Conservation (phyloP, 2,888 invertebrate genomes). For the Desoria tigrina region DNA sequence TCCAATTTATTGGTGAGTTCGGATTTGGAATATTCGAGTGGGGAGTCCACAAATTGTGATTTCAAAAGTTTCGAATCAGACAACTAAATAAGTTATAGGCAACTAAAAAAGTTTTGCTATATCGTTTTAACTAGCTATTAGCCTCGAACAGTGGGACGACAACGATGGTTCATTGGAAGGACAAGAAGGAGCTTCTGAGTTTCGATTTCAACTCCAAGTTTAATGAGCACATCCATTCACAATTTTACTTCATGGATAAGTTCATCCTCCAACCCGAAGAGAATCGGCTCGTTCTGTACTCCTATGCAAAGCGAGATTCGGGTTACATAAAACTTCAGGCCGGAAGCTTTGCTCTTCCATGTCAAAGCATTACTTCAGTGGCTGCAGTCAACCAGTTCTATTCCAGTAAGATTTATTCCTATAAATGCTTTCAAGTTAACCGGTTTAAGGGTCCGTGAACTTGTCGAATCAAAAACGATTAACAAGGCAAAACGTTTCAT, state of each 20-base stretch:
- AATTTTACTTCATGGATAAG: conserved; percentile 53
- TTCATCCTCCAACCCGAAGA: conserved; percentile 51
- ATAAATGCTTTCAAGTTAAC: background rate
- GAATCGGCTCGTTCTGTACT: conserved; percentile 46
- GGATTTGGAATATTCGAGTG: background rate
- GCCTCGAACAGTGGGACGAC: conserved; percentile 45
- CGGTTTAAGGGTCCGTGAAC: too few species aligned
- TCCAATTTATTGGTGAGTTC: conserved; percentile 1
- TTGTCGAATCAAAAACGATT: too few species aligned
- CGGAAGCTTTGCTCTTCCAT: conserved; percentile 38
- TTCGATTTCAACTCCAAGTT: conserved; percentile 47
- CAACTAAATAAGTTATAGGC: too few species aligned
- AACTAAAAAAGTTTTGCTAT: background rate
- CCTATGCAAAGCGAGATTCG: conserved; percentile 37
- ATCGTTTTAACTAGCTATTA: conserved; percentile 27
- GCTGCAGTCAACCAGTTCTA: conserved; percentile 51
- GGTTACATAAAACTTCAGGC: conserved; percentile 43
- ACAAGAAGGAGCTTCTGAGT: conserved; percentile 32
- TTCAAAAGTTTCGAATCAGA: too few species aligned
- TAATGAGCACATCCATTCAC: conserved; percentile 48
- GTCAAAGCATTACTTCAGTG: conserved; percentile 48
- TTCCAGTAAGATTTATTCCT: conserved; percentile 40
- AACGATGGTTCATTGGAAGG: conserved; percentile 41
- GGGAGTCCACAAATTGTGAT: too few species aligned
- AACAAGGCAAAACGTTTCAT: too few species aligned